Percentiles rank a stretch among this genome's conserved stretches.
These are phyloP conservation scores for Mastomys coucha DNA, from an alignment of 2,113 vertebrate genomes.

Conservation along the genomic window DNA sequence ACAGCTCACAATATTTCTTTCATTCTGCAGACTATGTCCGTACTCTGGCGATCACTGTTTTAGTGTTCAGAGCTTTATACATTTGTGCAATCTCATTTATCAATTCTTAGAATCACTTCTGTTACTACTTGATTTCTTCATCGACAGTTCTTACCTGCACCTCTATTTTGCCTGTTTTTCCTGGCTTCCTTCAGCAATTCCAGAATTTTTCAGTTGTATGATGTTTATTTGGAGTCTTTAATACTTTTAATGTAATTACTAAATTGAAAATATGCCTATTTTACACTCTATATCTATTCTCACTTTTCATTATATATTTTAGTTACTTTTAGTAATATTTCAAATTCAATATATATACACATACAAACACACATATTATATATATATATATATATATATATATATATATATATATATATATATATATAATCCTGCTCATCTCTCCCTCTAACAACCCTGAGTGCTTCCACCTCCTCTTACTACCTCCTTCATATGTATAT, in stretches of 20 bases:
- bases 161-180: background rate
- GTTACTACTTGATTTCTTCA: background rate
- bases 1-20: background rate
- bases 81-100: too few relatives aligned
- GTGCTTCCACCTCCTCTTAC: background rate
- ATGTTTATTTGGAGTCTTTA: background rate
- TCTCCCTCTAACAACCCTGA: background rate
- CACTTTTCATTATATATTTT: background rate
- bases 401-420: too few relatives aligned
- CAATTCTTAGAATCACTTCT: background rate
- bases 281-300: background rate
- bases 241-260: background rate
- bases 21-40: background rate
- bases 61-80: background rate
- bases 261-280: background rate
- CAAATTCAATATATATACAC: too few relatives aligned
- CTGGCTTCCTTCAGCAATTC: too few relatives aligned
- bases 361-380: too few relatives aligned
- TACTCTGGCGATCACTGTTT: background rate
- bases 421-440: background rate
- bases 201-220: background rate
- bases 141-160: background rate
- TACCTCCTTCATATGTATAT: background rate
- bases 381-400: too few relatives aligned
- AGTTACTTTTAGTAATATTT: background rate